Conservation (phyloP, 2,888 invertebrate species). For the Ophonus ardosiacus region DNA sequence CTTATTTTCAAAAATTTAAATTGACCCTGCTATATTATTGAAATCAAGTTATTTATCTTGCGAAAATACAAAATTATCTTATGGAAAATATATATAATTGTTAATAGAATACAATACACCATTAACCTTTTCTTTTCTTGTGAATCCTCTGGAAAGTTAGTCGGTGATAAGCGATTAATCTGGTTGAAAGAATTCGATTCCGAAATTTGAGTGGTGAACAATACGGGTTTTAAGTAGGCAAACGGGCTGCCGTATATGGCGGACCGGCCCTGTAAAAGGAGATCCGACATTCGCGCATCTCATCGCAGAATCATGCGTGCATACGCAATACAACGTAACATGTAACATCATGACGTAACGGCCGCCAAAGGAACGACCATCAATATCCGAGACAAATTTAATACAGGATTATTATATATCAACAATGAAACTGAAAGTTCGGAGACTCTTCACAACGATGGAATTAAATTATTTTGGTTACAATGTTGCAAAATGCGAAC, state of each 20-base stretch:
- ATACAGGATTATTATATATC: background rate
- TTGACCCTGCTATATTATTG: too few relatives aligned
- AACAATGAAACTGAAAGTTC: background rate
- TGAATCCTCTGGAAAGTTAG: slow-evolving; percentile 4
- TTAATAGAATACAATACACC: too few relatives aligned
- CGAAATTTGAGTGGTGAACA: slow-evolving; percentile 32
- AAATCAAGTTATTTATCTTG: too few relatives aligned
- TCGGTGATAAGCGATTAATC: slow-evolving; percentile 18
- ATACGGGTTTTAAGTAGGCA: slow-evolving; percentile 47
- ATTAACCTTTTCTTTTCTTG: background rate
- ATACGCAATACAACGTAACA: slow-evolving; percentile 1
- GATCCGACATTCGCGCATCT: slow-evolving; percentile 30
- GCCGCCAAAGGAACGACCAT: slow-evolving; percentile 18
- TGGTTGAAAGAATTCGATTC: slow-evolving; percentile 38
- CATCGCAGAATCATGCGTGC: background rate
- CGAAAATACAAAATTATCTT: too few relatives aligned
- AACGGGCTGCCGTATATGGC: slow-evolving; percentile 31
- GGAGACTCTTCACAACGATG: background rate
- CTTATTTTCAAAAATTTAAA: too few relatives aligned
- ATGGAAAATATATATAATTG: too few relatives aligned
- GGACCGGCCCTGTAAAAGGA: slow-evolving; percentile 34
- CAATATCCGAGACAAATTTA: background rate
- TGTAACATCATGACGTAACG: slow-evolving; percentile 15
- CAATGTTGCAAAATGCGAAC: background rate
- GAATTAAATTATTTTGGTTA: background rate